These are phyloP conservation scores for Lasioglossum leucozonium DNA, from an alignment of 2,888 invertebrate species.

Conservation along the genomic window DNA sequence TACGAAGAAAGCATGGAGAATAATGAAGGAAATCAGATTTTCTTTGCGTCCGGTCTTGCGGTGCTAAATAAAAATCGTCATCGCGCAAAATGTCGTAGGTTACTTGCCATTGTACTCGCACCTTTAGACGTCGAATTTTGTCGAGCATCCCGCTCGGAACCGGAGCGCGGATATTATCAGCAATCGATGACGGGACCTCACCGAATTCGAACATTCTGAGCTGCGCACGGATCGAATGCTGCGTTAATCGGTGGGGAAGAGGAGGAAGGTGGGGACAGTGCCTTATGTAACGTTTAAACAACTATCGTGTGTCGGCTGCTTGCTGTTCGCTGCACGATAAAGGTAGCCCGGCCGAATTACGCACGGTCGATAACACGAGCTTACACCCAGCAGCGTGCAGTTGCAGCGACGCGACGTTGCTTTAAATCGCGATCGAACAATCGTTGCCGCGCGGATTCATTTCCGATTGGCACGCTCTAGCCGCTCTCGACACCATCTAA, in stretches of 20 bases:
- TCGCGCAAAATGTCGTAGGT: no score
- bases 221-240: slow-evolving; percentile 2
- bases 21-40: background rate
- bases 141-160: background rate
- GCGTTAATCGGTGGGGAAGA: slow-evolving; percentile 40
- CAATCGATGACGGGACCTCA: slow-evolving; percentile 27
- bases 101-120: background rate
- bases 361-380: slow-evolving; percentile 66
- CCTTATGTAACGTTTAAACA: slow-evolving; percentile 53
- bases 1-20: background rate
- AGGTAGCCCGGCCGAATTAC: slow-evolving; percentile 68
- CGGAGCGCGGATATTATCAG: slow-evolving; percentile 19
- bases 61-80: no score
- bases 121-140: background rate
- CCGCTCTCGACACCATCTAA: slow-evolving; percentile 25
- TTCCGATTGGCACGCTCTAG: slow-evolving; percentile 47
- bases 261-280: slow-evolving; percentile 18
- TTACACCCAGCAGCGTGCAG: slow-evolving; percentile 16
- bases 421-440: slow-evolving; percentile 56
- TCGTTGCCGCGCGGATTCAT: slow-evolving; percentile 59
- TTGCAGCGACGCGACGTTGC: slow-evolving; percentile 28
- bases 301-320: slow-evolving; percentile 34
- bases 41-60: no score
- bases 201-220: slow-evolving; percentile 8
- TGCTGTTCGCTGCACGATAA: slow-evolving; percentile 59